These are phyloP conservation scores for Charanyca ferruginea DNA, from an alignment of 2,888 invertebrate genomes.

Conservation along the genomic window DNA sequence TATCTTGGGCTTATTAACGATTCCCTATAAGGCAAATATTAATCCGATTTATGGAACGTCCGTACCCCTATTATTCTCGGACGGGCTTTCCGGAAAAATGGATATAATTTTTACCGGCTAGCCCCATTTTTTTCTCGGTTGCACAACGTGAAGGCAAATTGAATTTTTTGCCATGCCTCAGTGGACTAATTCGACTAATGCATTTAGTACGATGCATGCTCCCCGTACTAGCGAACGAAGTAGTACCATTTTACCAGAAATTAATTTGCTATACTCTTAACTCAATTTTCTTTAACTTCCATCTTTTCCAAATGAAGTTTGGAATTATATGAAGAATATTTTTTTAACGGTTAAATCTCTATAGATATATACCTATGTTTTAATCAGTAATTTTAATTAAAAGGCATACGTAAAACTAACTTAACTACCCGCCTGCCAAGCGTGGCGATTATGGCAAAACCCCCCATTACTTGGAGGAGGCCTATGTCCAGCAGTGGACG, in stretches of 20 bases:
- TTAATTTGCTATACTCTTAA: constrained; percentile 58
- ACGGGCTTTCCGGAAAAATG: constrained; percentile 81
- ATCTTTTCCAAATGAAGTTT: not conserved
- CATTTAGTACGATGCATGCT: constrained; percentile 86
- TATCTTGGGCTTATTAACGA: constrained; percentile 73
- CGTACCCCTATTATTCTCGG: constrained; percentile 78
- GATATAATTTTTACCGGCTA: constrained; percentile 86
- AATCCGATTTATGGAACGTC: constrained; percentile 85
- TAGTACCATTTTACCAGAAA: constrained; percentile 61
- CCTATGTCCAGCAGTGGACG: no score
- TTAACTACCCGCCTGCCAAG: no score
- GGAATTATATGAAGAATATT: not conserved
- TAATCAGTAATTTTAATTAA: not conserved
- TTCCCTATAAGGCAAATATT: constrained; percentile 79
- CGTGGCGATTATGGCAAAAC: no score
- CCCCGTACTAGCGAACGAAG: constrained; percentile 50
- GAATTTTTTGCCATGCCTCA: constrained; percentile 89
- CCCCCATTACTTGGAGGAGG: no score
- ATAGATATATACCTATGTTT: no score
- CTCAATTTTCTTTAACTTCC: constrained; percentile 23
- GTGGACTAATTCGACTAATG: constrained; percentile 89
- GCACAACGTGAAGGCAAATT: constrained; percentile 85
- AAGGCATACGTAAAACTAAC: not conserved
- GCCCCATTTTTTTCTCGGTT: constrained; percentile 79
- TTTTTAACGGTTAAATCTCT: no score